Evolutionary conservation across 2,113 vertebrate species (phyloP), one percentile per base, ranked within the genome.

Genomic region (Chloropsis hardwickii): DNA sequence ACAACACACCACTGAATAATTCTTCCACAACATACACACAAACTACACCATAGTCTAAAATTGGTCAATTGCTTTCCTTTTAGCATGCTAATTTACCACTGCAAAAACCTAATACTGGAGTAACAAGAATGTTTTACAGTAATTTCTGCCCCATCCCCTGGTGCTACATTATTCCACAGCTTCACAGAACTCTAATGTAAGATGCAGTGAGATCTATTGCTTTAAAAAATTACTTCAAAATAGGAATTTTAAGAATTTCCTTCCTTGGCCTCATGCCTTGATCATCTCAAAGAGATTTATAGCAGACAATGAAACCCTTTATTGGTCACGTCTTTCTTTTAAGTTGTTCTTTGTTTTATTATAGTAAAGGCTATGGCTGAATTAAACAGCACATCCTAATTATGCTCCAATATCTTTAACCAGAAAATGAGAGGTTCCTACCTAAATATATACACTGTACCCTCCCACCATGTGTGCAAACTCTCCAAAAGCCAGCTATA

Each of bases 1-100:
- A 92, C 80, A 89, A 95, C 74, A 96, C 51, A 93, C 35, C 62
- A 86, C 90, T 85, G 87, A 97, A 96, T 91, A 96, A 95, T 89
- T 95, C 84, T 86, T 76, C 64, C 72, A 88, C 45, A 88, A 51
- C 27, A 89, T 79, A 76, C 65, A 69, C 29, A 87, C 29, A 80
- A 78, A 79, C n/a, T 83, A 27, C 65, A 81, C n/a, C 45, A 77
- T 81, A 48, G 22, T 76, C 77, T 88, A 91, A 97, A 96, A 95
- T 11, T 94, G 87, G 83, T 95, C 86, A 95, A 58, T 62, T 79
- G 53, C 44, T 95, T 92, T 67, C 58, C 70, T 96, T 95, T 93
- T 87, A 84, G 53, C 84, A 95, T 95, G 94, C 64, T 97, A 93
- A 96, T 96, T 95, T 91, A 90, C 54, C 70, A 92, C 71, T 28